Percentiles rank a stretch among this genome's conserved stretches.
These are phyloP conservation scores for Ricordea florida DNA, from an alignment of 92 coral and sea anemone species.

Conservation along the genomic window DNA sequence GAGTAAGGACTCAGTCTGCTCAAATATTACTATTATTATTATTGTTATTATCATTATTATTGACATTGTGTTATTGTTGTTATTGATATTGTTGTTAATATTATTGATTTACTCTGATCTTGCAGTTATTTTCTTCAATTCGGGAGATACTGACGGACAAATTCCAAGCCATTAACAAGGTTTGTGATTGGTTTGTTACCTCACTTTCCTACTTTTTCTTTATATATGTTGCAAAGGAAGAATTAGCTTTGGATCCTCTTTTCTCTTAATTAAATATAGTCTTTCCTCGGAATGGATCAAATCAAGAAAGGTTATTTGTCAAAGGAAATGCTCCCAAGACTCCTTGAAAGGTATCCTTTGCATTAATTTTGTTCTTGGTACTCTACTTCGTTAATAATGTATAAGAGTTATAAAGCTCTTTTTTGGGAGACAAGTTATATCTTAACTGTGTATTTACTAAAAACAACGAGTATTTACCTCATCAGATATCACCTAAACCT, in stretches of 20 bases:
- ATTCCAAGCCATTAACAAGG: slow-evolving; percentile 74
- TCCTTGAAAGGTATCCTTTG: slow-evolving; percentile 81
- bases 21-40: too few relatives aligned
- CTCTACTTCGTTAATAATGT: too few relatives aligned
- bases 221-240: neutral
- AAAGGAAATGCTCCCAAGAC: slow-evolving; percentile 65
- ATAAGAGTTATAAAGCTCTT: too few relatives aligned
- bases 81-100: too few relatives aligned
- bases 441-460: neutral
- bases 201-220: neutral
- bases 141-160: slow-evolving; percentile 76
- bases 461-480: too few relatives aligned
- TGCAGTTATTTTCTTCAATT: slow-evolving; percentile 60
- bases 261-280: slow-evolving; percentile 10
- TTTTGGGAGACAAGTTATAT: too few relatives aligned
- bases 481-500: slow-evolving; percentile 65
- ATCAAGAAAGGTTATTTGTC: slow-evolving; percentile 67
- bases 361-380: too few relatives aligned
- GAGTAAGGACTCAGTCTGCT: too few relatives aligned
- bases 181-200: neutral
- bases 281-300: slow-evolving; percentile 76
- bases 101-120: neutral
- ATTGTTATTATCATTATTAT: too few relatives aligned
- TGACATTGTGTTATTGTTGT: too few relatives aligned
- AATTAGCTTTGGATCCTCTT: too few relatives aligned